Percentiles rank a stretch among this genome's conserved stretches.
These are phyloP conservation scores for Agelastica alni DNA, from an alignment of 2,888 invertebrate genomes.

Conservation along the genomic window DNA sequence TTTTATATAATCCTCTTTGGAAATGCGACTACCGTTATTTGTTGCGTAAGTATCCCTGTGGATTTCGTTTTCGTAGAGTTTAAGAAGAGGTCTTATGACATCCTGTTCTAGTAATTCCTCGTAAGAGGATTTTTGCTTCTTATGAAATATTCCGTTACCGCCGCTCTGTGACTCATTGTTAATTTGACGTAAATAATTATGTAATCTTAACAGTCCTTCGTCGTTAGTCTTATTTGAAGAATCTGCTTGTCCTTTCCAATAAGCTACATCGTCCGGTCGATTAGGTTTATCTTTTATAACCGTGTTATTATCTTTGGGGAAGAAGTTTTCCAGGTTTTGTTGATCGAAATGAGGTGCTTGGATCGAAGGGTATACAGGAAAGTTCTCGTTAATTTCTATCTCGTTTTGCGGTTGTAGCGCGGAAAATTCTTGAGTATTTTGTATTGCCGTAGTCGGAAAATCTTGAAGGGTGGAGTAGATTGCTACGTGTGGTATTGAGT, in stretches of 20 bases:
- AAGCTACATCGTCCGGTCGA: background rate
- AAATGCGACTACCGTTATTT: conserved; percentile 43
- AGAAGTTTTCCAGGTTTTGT: background rate
- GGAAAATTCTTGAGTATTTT: background rate
- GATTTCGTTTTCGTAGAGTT: conserved; percentile 47
- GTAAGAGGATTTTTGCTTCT: conserved; percentile 48
- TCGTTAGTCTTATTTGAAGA: conserved; percentile 6
- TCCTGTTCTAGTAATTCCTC: conserved; percentile 51
- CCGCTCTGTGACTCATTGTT: conserved; percentile 36
- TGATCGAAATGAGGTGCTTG: conserved; percentile 1
- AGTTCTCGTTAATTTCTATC: background rate
- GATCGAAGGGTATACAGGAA: conserved; percentile 23
- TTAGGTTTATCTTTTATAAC: background rate
- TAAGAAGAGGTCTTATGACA: conserved; percentile 51
- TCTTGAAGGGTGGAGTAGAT: conserved; percentile 18
- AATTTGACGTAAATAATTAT: conserved; percentile 43
- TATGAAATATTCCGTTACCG: conserved; percentile 24
- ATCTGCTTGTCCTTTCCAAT: background rate
- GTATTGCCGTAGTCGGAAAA: background rate
- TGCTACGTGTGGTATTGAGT: background rate
- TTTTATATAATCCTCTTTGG: conserved; percentile 49
- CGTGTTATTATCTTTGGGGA: background rate
- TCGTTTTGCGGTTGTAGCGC: background rate
- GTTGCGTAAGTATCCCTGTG: conserved; percentile 39
- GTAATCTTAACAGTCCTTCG: conserved; percentile 38